Conservation (phyloP, 2,113 vertebrate species). For the Vulpes ferrilata region DNA sequence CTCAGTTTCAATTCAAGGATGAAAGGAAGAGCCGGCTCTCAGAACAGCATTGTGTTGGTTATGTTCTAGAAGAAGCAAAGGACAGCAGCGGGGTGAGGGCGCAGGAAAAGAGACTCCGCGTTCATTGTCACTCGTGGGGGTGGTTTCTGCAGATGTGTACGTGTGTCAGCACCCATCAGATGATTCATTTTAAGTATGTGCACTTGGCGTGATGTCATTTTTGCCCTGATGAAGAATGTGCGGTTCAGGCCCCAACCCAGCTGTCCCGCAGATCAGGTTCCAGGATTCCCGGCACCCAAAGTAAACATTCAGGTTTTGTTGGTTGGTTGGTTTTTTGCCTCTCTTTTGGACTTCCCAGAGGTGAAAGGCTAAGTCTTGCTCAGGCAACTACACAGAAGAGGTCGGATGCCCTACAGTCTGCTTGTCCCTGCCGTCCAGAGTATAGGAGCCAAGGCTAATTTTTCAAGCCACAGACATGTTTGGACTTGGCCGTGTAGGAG, state of each 20-base stretch:
- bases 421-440: rapidly evolving
- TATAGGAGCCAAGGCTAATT: rapidly evolving
- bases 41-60: rapidly evolving
- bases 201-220: no score
- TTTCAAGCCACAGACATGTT: rapidly evolving
- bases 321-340: neutral
- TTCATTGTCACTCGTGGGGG: rapidly evolving
- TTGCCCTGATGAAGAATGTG: neutral
- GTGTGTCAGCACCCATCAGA: no score
- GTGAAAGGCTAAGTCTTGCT: neutral
- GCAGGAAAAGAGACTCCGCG: no score
- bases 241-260: neutral
- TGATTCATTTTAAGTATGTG: no score
- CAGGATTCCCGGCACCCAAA: neutral
- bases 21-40: neutral
- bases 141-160: no score
- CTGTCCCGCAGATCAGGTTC: neutral
- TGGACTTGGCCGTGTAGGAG: neutral
- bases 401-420: rapidly evolving
- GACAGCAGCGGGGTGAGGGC: neutral
- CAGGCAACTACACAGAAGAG: rapidly evolving
- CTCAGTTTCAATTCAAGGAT: no score
- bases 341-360: neutral
- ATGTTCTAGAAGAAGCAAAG: neutral
- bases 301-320: neutral